These are phyloP conservation scores for Desmophyllum pertusum DNA, from an alignment of 92 coral and sea anemone species.

Conservation along the genomic window DNA sequence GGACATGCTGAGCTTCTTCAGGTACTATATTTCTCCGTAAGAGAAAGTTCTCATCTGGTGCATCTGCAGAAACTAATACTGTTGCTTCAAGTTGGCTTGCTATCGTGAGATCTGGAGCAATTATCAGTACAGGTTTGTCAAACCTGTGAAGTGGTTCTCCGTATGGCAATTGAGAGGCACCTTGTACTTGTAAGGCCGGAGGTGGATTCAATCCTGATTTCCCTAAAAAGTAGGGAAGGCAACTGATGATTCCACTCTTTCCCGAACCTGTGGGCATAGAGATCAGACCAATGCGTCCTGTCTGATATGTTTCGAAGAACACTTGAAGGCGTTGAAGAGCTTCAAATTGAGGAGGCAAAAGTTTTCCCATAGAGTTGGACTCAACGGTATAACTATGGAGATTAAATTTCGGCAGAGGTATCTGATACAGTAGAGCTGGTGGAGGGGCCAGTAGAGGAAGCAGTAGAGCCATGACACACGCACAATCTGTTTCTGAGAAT, in stretches of 20 bases:
- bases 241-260: constrained; percentile 53
- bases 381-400: not conserved
- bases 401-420: not conserved
- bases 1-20: not conserved
- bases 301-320: constrained; percentile 16
- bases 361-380: not conserved
- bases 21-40: constrained; percentile 29
- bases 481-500: too few relatives aligned
- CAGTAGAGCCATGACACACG: too few relatives aligned
- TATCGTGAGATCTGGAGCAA: constrained; percentile 49
- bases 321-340: constrained; percentile 1
- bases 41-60: constrained; percentile 42
- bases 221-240: constrained; percentile 63
- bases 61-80: not conserved
- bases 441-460: too few relatives aligned
- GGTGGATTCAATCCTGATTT: not conserved
- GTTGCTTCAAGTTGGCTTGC: constrained; percentile 31
- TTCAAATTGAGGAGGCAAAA: not conserved
- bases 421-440: too few relatives aligned
- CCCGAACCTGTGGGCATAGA: constrained; percentile 71
- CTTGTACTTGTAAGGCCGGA: not conserved
- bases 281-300: constrained; percentile 26
- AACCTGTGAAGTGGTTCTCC: constrained; percentile 15
- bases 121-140: constrained; percentile 47
- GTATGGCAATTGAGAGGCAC: not conserved